Percentiles rank a stretch among this genome's conserved stretches.
Conservation (phyloP, 2,113 vertebrate genomes). For the Siniperca knerii region DNA sequence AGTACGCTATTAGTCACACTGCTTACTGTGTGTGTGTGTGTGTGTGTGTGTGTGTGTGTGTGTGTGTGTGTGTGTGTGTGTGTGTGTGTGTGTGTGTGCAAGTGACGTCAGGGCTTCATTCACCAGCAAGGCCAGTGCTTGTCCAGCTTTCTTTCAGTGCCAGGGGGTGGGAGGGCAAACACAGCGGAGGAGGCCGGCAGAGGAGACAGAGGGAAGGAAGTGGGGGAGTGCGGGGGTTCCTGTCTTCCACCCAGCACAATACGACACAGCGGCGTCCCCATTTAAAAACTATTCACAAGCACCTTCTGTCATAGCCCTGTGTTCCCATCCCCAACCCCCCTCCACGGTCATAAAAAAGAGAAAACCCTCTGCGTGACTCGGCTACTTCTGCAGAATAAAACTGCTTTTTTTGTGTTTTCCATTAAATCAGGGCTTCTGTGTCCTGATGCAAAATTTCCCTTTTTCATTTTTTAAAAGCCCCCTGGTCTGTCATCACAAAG, state of each 20-base stretch:
- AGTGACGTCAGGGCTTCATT: constrained; percentile 77
- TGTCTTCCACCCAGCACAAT: constrained; percentile 52
- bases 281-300: constrained; percentile 55
- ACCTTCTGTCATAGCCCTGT: constrained; percentile 45
- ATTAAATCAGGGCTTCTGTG: constrained; percentile 69
- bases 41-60: constrained; percentile 45
- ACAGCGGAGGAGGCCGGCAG: constrained; percentile 36
- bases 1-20: constrained; percentile 76
- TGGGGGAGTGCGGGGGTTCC: constrained; percentile 45
- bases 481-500: constrained; percentile 70
- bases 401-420: constrained; percentile 30
- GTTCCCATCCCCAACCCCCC: constrained; percentile 10
- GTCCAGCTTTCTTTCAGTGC: constrained; percentile 53
- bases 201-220: constrained; percentile 48
- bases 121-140: constrained; percentile 69
- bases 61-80: constrained; percentile 45
- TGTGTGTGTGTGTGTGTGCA: constrained; percentile 45
- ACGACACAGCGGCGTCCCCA: constrained; percentile 15
- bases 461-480: constrained; percentile 74
- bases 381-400: constrained; percentile 50
- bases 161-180: constrained; percentile 39
- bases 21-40: constrained; percentile 51
- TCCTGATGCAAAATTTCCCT: constrained; percentile 66
- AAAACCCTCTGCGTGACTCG: constrained; percentile 51
- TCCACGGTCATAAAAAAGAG: constrained; percentile 58